Evolutionary conservation across 2,797 vertebrate species (phyloP).

Genomic region (Masticophis lateralis): DNA sequence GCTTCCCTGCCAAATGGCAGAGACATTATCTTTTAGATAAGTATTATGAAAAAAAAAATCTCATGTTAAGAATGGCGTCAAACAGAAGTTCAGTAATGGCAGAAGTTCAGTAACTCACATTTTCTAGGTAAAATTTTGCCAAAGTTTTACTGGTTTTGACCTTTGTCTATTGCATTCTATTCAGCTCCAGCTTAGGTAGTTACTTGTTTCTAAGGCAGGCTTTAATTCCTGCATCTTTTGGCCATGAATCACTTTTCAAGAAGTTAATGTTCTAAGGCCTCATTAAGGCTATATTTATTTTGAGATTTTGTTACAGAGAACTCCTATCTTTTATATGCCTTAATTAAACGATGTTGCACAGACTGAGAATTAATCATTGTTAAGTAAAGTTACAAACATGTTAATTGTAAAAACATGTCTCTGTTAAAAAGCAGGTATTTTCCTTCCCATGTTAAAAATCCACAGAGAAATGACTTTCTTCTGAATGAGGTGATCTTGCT

Average conservation of each 20-base stretch:
- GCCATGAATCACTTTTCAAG: not conserved
- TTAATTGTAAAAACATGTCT: not conserved
- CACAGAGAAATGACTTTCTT: not conserved
- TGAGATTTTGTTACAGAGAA: not conserved
- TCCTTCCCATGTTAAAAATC: not conserved
- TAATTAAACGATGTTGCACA: not conserved
- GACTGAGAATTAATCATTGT: not conserved
- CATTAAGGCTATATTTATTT: accelerated
- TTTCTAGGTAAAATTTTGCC: conserved; percentile 5
- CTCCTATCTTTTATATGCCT: accelerated
- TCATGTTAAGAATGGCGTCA: not conserved
- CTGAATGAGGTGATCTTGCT: conserved; percentile 5
- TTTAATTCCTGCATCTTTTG: conserved; percentile 18
- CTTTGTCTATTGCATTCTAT: not conserved
- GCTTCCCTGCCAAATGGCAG: not conserved
- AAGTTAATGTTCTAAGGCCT: not conserved
- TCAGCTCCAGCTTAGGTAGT: not conserved
- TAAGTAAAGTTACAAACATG: not conserved
- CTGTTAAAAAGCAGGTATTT: not conserved
- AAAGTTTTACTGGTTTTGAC: conserved; percentile 16
- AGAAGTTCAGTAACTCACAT: not conserved
- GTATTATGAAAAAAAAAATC: not conserved
- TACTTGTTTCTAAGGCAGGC: conserved; percentile 9
- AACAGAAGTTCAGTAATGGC: conserved; percentile 1
- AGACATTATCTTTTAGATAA: not conserved